phyloP scores from a whole-genome alignment of 2,113 vertebrate species.

The Cebus imitator region DNA sequence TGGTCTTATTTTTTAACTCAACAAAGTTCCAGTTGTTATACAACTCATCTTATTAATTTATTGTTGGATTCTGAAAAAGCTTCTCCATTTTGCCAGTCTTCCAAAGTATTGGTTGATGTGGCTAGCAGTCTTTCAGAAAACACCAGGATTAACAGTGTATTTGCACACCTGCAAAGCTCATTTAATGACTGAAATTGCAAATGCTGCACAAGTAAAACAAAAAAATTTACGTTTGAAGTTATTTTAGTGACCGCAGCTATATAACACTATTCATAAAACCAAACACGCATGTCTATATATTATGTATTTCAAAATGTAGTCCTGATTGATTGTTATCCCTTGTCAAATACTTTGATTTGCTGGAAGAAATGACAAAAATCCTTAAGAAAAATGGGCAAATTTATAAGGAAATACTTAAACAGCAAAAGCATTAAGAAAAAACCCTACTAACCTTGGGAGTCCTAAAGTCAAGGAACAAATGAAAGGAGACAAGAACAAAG shows the following conservation, averaged over 20 bases:
- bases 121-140: slow-evolving; percentile 79
- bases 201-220: slow-evolving; percentile 82
- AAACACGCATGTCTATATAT: slow-evolving; percentile 77
- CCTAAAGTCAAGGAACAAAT: slow-evolving; percentile 42
- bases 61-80: slow-evolving; percentile 68
- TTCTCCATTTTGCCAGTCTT: slow-evolving; percentile 72
- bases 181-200: slow-evolving; percentile 83
- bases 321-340: slow-evolving; percentile 81
- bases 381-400: slow-evolving; percentile 37
- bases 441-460: not conserved
- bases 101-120: slow-evolving; percentile 79
- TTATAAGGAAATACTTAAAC: slow-evolving; percentile 57
- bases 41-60: slow-evolving; percentile 79
- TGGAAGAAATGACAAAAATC: slow-evolving; percentile 73
- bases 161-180: slow-evolving; percentile 88
- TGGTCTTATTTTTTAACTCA: slow-evolving; percentile 75
- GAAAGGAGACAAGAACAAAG: not conserved
- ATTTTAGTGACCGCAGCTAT: slow-evolving; percentile 82
- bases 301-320: slow-evolving; percentile 72
- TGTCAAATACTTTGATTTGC: slow-evolving; percentile 79
- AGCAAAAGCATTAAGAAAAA: slow-evolving; percentile 43
- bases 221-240: slow-evolving; percentile 81
- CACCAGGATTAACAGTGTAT: slow-evolving; percentile 79
- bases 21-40: slow-evolving; percentile 73
- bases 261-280: slow-evolving; percentile 75